Evolutionary conservation across 2,113 vertebrate genomes (phyloP).

Genomic region (Sarotherodon lohbergeri): DNA sequence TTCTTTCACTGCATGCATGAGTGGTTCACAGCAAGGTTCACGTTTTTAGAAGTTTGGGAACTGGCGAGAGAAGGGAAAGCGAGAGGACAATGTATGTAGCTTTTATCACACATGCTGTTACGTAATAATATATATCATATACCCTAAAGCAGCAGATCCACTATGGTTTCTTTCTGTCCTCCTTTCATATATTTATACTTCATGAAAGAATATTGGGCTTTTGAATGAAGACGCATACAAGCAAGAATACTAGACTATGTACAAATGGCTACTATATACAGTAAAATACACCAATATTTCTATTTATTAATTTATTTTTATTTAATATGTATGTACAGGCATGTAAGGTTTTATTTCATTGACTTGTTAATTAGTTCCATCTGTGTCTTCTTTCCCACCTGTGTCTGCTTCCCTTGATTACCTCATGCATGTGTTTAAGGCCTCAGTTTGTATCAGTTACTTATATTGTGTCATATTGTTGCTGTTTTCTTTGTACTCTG

Average conservation of each 20-base stretch:
- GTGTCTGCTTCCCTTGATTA: neutral
- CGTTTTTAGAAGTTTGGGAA: neutral
- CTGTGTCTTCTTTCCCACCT: neutral
- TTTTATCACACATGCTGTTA: constrained; percentile 16
- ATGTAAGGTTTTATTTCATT: neutral
- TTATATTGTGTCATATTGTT: neutral
- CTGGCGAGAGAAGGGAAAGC: neutral
- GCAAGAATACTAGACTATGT: neutral
- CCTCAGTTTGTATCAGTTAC: neutral
- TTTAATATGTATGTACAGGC: neutral
- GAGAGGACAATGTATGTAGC: neutral
- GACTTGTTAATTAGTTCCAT: neutral
- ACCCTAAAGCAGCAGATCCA: neutral
- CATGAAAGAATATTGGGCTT: neutral
- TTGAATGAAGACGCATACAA: neutral
- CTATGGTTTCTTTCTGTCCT: constrained; percentile 1
- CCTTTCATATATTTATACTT: constrained; percentile 16
- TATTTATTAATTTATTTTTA: neutral
- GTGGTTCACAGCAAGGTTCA: neutral
- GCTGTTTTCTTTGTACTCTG: neutral
- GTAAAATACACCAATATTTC: neutral
- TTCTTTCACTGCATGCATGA: neutral
- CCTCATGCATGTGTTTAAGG: neutral
- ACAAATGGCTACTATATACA: neutral
- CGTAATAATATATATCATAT: neutral